Conservation (phyloP, 1,140 invertebrate species). For the Pseudomyrmex pallidus region DNA sequence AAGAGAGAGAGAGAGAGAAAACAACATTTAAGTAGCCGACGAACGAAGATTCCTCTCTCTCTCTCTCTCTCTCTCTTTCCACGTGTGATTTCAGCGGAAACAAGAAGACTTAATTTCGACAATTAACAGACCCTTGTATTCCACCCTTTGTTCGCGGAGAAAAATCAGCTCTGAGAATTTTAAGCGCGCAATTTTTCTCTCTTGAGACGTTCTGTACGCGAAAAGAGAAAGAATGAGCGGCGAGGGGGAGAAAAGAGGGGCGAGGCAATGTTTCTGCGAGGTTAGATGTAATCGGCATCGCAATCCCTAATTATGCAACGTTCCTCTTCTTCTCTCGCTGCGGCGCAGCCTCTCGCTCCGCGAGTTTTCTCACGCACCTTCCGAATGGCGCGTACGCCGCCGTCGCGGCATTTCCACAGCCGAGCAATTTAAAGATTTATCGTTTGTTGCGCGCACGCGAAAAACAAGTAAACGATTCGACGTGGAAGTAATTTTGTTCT, state of each 20-base stretch:
- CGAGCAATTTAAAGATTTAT: conserved; percentile 48
- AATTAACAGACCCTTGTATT: too few species aligned
- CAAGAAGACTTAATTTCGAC: too few species aligned
- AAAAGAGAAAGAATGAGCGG: conserved; percentile 26
- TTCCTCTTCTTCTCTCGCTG: conserved; percentile 62
- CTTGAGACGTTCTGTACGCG: conserved; percentile 38
- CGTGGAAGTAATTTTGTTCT: conserved; percentile 32
- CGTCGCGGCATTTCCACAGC: conserved; percentile 57
- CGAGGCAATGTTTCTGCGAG: conserved; percentile 60
- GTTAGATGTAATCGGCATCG: conserved; percentile 71
- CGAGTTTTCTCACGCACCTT: conserved; percentile 78
- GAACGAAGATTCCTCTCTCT: too few species aligned
- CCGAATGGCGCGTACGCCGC: conserved; percentile 61
- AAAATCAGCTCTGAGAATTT: neutral
- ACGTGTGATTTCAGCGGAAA: too few species aligned
- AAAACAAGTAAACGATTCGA: conserved; percentile 31
- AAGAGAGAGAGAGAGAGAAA: too few species aligned
- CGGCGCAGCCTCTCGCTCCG: conserved; percentile 24
- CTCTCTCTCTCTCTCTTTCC: too few species aligned
- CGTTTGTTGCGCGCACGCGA: neutral
- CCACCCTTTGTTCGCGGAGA: neutral
- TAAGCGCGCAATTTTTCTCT: neutral
- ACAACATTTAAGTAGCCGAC: too few species aligned
- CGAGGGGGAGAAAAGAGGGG: conserved; percentile 43
- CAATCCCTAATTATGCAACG: conserved; percentile 80